Evolutionary conservation across 2,113 vertebrate genomes (phyloP), one percentile per base, ranked within the genome.

Genomic region (Etia nguti): DNA sequence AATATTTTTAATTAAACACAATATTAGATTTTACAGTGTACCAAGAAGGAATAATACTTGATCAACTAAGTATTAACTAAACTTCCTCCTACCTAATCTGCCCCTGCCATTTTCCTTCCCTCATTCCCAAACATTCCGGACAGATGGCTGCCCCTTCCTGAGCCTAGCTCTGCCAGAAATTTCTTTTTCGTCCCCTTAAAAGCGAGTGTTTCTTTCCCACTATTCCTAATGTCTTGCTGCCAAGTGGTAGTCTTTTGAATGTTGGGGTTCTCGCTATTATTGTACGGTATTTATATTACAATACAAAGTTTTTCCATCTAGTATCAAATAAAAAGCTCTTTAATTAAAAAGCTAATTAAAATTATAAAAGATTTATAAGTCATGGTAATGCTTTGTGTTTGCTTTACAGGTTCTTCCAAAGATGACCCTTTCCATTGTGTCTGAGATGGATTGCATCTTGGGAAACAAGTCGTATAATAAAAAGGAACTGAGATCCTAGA

Each of bases 401-500:
- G 5, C 88, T 89, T 29, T 56, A 0, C 96, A 99, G 98, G 97
- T 99, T 93, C 97, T 99, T 94, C 97, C 98, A 6, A 99, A 98
- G 94, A 92, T 99, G 88, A 97, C 98, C 0, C 97, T 97, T 82
- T 98, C 98, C 86, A 96, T 98, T 4, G 91, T 97, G 90, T 97
- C 98, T 1, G 98, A 99, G 96, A 96, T 99, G 29, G 98, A 99
- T 73, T 97, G 97, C 92, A 98, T 99, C 95, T 94, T 99, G 95
- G 98, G 98, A 95, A 99, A 99, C 96, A 99, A 98, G 94, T 97
- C 98, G 81, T 97, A 97, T 94, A 98, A 96, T 96, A 99, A 98
- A 96, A 98, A 98, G 95, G 98, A 98, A 96, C 98, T 97, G 94
- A 92, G 98, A 84, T 97, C 97, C 90, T 99, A 98, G 96, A 87